Conservation (phyloP, 1,140 invertebrate genomes). For the Lasaia peninsularis region DNA sequence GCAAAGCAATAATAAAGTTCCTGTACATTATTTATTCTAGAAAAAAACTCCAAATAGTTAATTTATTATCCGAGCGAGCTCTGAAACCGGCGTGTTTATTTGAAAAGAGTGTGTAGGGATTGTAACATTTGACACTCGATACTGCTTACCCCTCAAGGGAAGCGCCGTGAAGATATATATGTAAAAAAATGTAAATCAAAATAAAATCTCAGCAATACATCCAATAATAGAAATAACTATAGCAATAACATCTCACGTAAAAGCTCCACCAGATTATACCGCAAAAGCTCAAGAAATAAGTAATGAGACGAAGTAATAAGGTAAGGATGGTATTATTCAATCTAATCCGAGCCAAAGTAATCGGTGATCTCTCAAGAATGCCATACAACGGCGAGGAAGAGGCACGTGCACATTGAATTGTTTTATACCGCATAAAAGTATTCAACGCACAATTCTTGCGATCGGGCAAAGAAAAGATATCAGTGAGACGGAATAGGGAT, state of each 20-base stretch:
- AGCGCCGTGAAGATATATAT: no score
- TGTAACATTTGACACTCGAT: no score
- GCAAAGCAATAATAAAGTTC: no score
- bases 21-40: no score
- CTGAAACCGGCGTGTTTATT: no score
- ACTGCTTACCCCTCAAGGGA: no score
- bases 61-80: no score
- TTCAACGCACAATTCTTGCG: constrained; percentile 39
- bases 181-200: no score
- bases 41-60: no score
- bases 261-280: constrained; percentile 5
- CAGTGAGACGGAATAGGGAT: constrained; percentile 34
- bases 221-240: neutral
- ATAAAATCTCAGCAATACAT: neutral
- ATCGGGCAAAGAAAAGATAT: constrained; percentile 48
- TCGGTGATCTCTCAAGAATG: constrained; percentile 43
- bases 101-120: no score
- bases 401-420: constrained; percentile 51
- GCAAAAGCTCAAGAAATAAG: constrained; percentile 14
- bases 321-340: constrained; percentile 32
- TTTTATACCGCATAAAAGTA: constrained; percentile 44
- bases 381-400: constrained; percentile 19
- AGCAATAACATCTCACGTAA: constrained; percentile 4
- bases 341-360: constrained; percentile 48
- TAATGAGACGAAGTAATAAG: constrained; percentile 22